Percentiles rank a stretch among this genome's conserved stretches.
Evolutionary conservation across 2,113 vertebrate genomes (phyloP).

Genomic region (Syngnathus typhle): DNA sequence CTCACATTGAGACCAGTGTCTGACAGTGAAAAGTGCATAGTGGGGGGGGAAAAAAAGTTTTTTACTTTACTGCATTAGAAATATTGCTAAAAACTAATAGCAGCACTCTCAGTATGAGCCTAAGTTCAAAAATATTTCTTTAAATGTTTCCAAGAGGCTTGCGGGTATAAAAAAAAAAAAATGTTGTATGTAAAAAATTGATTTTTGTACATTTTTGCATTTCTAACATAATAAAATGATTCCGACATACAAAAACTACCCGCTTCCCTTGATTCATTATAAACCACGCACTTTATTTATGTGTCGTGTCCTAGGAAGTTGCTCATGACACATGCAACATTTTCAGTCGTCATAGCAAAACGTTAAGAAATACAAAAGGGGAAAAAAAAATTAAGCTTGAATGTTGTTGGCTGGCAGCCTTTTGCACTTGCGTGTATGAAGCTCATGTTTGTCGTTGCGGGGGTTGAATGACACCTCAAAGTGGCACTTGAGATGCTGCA

Average conservation of each 20-base stretch:
- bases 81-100: not conserved
- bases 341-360: conserved; percentile 6
- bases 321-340: not conserved
- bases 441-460: conserved; percentile 14
- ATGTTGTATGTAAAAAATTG: not conserved
- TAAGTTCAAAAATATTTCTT: not conserved
- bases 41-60: no score
- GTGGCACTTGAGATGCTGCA: conserved; percentile 53
- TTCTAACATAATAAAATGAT: not conserved
- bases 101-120: not conserved
- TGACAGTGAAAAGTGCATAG: conserved; percentile 9
- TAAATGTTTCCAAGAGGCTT: not conserved
- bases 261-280: not conserved
- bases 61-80: not conserved
- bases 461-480: conserved; percentile 48
- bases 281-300: not conserved
- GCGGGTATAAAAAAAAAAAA: not conserved
- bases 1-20: conserved; percentile 81
- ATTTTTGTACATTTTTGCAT: not conserved
- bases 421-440: conserved; percentile 15
- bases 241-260: not conserved
- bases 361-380: not conserved
- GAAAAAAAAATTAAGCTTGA: conserved; percentile 1
- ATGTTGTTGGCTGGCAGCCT: not conserved
- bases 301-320: not conserved